Evolutionary conservation across 2,113 vertebrate species (phyloP).

Genomic region (Lutjanus erythropterus): DNA sequence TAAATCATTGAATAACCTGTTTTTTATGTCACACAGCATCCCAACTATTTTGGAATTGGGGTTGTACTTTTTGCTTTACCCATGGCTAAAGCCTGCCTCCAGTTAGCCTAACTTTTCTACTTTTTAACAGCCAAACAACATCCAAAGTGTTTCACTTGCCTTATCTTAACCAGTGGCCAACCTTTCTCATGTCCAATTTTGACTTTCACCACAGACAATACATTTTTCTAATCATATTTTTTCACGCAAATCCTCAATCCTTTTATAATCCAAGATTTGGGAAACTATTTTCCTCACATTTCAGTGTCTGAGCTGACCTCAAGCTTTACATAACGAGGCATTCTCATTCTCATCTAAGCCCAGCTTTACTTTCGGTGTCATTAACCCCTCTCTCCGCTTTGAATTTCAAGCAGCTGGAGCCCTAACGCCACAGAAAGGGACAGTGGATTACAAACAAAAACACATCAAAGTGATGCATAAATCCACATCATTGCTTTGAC

Average conservation of each 20-base stretch:
- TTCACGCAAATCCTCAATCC: not conserved
- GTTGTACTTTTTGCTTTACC: too few relatives aligned
- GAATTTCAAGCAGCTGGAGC: constrained; percentile 32
- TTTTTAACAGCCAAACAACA: too few relatives aligned
- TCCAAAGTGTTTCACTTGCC: not conserved
- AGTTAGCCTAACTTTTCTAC: too few relatives aligned
- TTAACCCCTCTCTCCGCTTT: constrained; percentile 35
- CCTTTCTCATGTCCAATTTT: not conserved
- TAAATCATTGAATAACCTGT: too few relatives aligned
- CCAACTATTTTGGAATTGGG: too few relatives aligned
- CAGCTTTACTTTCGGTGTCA: constrained; percentile 14
- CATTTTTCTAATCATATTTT: not conserved
- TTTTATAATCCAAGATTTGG: not conserved
- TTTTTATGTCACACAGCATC: too few relatives aligned
- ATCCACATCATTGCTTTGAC: constrained; percentile 64
- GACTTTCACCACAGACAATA: not conserved
- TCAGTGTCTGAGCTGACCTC: not conserved
- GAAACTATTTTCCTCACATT: not conserved
- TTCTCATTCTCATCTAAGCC: not conserved
- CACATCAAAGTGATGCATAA: constrained; percentile 71
- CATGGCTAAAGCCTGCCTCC: too few relatives aligned
- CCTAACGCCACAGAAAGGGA: constrained; percentile 27
- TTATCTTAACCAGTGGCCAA: not conserved
- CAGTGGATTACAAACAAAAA: constrained; percentile 68
- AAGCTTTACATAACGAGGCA: not conserved